These are phyloP conservation scores for Plusia festucae DNA, from an alignment of 2,888 invertebrate species.

Conservation along the genomic window DNA sequence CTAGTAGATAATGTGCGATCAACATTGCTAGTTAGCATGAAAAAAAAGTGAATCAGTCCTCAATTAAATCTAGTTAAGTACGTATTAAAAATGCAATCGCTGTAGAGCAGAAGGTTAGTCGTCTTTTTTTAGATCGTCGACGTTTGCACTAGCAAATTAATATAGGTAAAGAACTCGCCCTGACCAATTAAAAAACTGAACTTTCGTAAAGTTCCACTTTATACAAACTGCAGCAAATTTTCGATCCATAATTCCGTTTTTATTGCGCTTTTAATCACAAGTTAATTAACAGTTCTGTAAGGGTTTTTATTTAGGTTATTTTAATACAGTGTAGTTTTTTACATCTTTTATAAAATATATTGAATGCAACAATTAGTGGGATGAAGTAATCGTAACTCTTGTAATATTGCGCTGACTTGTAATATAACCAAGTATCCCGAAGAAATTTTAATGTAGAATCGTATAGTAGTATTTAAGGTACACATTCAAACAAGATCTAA, in stretches of 20 bases:
- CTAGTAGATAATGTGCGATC: too few relatives aligned
- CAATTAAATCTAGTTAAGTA: conserved; percentile 27
- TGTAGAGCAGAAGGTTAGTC: conserved; percentile 49
- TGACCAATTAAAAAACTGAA: conserved; percentile 67
- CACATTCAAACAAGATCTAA: conserved; percentile 33
- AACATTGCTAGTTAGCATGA: too few relatives aligned
- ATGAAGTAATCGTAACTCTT: too few relatives aligned
- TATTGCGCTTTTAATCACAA: conserved; percentile 42
- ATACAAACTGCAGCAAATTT: conserved; percentile 43
- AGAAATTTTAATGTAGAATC: neutral
- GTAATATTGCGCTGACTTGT: neutral
- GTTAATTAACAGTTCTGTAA: conserved; percentile 39
- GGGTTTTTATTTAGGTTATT: conserved; percentile 18
- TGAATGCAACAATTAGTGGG: too few relatives aligned
- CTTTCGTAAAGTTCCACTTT: conserved; percentile 57
- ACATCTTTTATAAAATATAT: too few relatives aligned
- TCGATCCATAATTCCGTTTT: conserved; percentile 47
- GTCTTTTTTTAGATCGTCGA: conserved; percentile 53
- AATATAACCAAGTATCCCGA: neutral
- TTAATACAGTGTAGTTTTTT: conserved; percentile 7
- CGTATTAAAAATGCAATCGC: conserved; percentile 60
- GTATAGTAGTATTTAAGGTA: neutral
- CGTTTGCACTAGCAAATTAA: conserved; percentile 65
- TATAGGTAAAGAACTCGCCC: conserved; percentile 54
- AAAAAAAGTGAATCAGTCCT: conserved; percentile 26